Conservation (phyloP, 2,797 vertebrate genomes). For the Megaceryle alcyon region DNA sequence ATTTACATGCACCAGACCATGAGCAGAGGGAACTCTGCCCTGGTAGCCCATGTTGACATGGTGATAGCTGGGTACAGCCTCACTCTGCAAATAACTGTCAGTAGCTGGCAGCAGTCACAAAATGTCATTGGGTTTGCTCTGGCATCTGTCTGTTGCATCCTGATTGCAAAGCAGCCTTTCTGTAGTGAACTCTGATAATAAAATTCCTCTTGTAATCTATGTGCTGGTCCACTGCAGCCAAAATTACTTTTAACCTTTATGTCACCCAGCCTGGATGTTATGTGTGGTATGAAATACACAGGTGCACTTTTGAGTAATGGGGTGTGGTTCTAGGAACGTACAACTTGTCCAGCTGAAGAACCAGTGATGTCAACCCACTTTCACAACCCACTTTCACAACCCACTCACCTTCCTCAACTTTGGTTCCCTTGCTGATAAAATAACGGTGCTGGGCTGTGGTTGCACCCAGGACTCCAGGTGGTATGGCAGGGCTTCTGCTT, state of each 20-base stretch:
- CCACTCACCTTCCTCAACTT: rapidly evolving
- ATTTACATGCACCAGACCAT: neutral
- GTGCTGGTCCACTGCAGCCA: neutral
- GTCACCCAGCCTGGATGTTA: neutral
- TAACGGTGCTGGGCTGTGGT: neutral
- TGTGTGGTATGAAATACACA: neutral
- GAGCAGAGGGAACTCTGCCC: neutral
- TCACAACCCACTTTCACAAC: neutral
- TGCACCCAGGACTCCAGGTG: neutral
- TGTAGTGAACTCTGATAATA: neutral
- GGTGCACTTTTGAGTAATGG: neutral
- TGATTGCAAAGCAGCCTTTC: constrained; percentile 16
- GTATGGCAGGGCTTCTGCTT: neutral
- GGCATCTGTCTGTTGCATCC: neutral
- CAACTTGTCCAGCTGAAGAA: rapidly evolving
- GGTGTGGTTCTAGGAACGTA: neutral
- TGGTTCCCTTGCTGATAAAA: neutral
- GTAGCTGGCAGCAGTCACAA: neutral
- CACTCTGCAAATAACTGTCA: neutral
- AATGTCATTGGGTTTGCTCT: neutral
- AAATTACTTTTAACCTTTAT: constrained; percentile 42
- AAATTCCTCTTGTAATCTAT: constrained; percentile 14
- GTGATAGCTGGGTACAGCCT: neutral
- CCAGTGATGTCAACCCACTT: neutral
- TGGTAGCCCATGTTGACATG: neutral